phyloP scores from a whole-genome alignment of 2,797 vertebrate species.

The Urosaurus nigricauda region DNA sequence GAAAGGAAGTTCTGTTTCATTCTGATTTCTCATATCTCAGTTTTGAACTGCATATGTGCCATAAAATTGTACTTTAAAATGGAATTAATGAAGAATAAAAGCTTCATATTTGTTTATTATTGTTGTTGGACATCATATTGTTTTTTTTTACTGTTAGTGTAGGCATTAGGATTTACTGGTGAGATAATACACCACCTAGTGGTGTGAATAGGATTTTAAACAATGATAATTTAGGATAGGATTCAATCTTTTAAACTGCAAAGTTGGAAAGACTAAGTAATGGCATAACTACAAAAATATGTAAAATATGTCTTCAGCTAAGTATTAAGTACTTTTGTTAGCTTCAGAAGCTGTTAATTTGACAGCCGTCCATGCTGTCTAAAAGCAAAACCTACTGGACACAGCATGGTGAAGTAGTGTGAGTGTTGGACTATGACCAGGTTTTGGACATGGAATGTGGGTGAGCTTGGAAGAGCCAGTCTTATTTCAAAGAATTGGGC shows the following conservation, averaged over 20 bases:
- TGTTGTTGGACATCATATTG: not conserved
- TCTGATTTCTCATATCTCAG: not conserved
- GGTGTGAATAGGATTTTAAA: constrained; percentile 35
- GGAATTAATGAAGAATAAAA: not conserved
- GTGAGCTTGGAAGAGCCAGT: too few relatives aligned
- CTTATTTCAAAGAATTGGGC: not conserved
- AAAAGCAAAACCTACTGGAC: too few relatives aligned
- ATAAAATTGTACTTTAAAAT: not conserved
- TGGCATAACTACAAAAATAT: not conserved
- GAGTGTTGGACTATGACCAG: too few relatives aligned
- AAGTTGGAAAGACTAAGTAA: not conserved
- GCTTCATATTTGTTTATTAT: not conserved
- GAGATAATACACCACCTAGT: constrained; percentile 70
- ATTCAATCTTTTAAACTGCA: not conserved
- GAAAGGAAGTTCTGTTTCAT: not conserved
- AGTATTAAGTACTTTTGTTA: not conserved
- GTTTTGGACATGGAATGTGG: too few relatives aligned
- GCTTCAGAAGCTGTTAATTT: not conserved
- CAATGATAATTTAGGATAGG: not conserved
- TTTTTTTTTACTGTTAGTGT: too few relatives aligned
- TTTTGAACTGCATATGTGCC: not conserved
- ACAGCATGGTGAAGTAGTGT: too few relatives aligned
- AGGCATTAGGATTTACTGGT: constrained; percentile 37
- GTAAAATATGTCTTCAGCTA: not conserved
- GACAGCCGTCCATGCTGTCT: too few relatives aligned